These are phyloP conservation scores for Bovichtus diacanthus DNA, from an alignment of 2,797 vertebrate genomes.

Conservation along the genomic window DNA sequence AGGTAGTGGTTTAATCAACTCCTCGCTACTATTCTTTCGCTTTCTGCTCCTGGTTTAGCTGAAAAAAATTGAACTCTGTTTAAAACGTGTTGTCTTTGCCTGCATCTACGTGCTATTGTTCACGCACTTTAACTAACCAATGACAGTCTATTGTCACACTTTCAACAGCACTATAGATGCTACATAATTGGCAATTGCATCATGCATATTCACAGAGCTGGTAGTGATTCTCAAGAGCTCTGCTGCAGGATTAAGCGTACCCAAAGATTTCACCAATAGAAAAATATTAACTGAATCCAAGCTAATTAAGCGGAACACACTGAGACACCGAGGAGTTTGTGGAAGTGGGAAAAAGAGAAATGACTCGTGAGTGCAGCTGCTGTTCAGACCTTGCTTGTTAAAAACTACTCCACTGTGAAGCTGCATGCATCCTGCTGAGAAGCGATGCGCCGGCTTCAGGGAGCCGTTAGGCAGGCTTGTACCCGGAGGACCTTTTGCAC, in stretches of 20 bases:
- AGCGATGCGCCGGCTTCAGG: slow-evolving; percentile 46
- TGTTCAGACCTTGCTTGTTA: slow-evolving; percentile 43
- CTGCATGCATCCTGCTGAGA: slow-evolving; percentile 52
- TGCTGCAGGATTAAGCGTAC: slow-evolving; percentile 46
- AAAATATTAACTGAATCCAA: slow-evolving; percentile 58
- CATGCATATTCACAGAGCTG: slow-evolving; percentile 52
- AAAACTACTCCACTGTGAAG: slow-evolving; percentile 46
- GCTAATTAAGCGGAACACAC: slow-evolving; percentile 59
- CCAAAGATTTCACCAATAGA: slow-evolving; percentile 46
- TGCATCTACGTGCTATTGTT: slow-evolving; percentile 17
- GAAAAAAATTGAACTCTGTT: neutral
- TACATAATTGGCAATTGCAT: slow-evolving; percentile 44
- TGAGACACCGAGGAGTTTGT: slow-evolving; percentile 25
- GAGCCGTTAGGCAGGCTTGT: slow-evolving; percentile 53
- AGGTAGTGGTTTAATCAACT: slow-evolving; percentile 82
- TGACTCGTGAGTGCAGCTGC: slow-evolving; percentile 29
- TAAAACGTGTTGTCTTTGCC: slow-evolving; percentile 42
- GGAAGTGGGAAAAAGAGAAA: slow-evolving; percentile 42
- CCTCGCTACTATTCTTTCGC: neutral
- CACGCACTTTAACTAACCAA: slow-evolving; percentile 24
- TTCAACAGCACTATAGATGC: slow-evolving; percentile 30
- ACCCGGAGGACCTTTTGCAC: slow-evolving; percentile 64
- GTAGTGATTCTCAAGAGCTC: slow-evolving; percentile 66
- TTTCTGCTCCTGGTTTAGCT: slow-evolving; percentile 44
- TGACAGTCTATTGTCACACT: slow-evolving; percentile 29